Evolutionary conservation across 2,888 invertebrate species (phyloP), one percentile per base, ranked within the genome.

Genomic region (Oxyteleia sp.): DNA sequence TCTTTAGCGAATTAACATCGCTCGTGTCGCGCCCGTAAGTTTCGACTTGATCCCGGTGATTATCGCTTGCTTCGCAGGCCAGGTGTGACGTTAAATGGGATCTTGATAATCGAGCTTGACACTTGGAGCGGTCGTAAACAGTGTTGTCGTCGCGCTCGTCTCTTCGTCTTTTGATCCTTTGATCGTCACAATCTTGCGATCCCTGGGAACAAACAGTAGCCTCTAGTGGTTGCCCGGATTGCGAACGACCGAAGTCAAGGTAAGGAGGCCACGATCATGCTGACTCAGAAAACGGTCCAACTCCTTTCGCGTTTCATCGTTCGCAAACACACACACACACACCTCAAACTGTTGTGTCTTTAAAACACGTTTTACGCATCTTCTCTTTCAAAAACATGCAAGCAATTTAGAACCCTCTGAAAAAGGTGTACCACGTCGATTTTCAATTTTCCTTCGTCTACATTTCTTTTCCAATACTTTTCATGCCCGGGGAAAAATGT

Each of bases 261-360:
- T 91, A 90, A 91, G 84, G 87, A 89, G 89, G 88, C 88, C 89
- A 88, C 86, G 89, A 90, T 89, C 88, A 72, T 80, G 88, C 47
- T 85, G 76, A 84, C 76, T 85, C 84, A 75, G 59, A 81, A 78
- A 63, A 51, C 51, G 61, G 32, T 78, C 47, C 43, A 11, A 53
- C 61, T 83, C 41, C 63, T 75, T 74, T 79, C 79, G 53, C 55
- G 53, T 74, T 55, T 68, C 38, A 49, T 68, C 47, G 57, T 13
- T 26, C 26, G 32, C 32, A n/a, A n/a, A 38, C 55, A 13, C 5
- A 32, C 43, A 59, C 51, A 55, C 16, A 38, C 23, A 23, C 43
- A 11, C 55, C 29, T 13, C 49, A 15, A 32, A 32, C 45, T 38
- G 35, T 49, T 8, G n/a, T 26, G n/a, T 18, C 11, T 20, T 64